Evolutionary conservation across 2,113 vertebrate genomes (phyloP), one percentile per base, ranked within the genome.

Genomic region (Passer domesticus): DNA sequence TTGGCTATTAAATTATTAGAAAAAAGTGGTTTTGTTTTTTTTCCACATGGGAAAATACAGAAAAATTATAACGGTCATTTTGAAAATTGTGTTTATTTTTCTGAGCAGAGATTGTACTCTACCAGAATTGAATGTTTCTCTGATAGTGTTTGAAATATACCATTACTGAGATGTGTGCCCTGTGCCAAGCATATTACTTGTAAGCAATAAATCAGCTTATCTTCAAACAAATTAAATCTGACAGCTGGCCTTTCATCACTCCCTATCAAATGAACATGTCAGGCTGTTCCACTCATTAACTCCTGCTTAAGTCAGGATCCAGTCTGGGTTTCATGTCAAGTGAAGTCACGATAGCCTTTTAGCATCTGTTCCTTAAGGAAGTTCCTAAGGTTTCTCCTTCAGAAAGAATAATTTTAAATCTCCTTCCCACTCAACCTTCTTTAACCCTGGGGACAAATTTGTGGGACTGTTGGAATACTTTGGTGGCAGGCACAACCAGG

Each of bases 131-230:
- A 83, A 55, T 62, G 17, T 59, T 94, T 88, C 58, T 23, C 22
- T 83, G 79, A 22, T 59, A 21, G 9, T 22, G 22, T 83, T 74
- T 87, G 63, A 95, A 90, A 67, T 94, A 81, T 1, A 70, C 15
- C 11, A 10, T 77, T 94, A 82, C 43, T 82, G 58, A 90, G 74
- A 76, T 43, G 74, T 13, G 6, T 90, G 50, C 39, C 67, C 47
- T 70, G 27, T 85, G 72, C 86, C 93, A 96, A 56, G 72, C 62
- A 4, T 88, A 56, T 83, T 95, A 72, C 90, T 95, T 90, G 90
- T 95, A 94, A 96, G 83, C 90, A 94, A 88, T 95, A 97, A 95
- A 96, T 97, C 95, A 89, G 93, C 93, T 96, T 96, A 96, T 96
- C 94, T 95, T 96, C 52, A 92, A 69, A 64, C 73, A 96, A 96